A percentile compares a stretch with the other conserved stretches of the same genome.
Conservation (phyloP, 2,888 invertebrate species). For the Macrosoma leucophasiata region DNA sequence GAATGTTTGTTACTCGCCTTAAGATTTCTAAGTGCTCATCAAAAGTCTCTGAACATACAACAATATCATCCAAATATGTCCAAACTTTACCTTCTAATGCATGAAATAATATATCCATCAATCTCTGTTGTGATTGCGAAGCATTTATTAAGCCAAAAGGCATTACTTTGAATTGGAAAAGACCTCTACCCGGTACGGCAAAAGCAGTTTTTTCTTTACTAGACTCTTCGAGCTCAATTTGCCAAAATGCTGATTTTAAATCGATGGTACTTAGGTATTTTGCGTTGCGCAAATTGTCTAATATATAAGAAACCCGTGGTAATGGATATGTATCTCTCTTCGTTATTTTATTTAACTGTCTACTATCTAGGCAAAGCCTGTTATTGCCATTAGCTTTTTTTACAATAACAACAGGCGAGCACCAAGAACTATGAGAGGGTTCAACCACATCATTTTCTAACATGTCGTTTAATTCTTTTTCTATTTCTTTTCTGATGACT, state of each 20-base stretch:
- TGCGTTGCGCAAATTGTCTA: constrained; percentile 15
- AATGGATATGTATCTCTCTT: constrained; percentile 18
- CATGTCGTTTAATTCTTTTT: constrained; percentile 13
- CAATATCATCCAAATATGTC: constrained; percentile 19
- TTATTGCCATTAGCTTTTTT: constrained; percentile 11
- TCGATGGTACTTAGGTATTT: constrained; percentile 21
- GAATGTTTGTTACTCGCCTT: constrained; percentile 4
- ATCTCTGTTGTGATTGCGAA: constrained; percentile 11
- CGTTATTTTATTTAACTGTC: constrained; percentile 19
- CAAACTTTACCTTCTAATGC: constrained; percentile 16
- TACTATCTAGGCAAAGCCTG: constrained; percentile 19
- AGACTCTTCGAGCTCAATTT: constrained; percentile 24
- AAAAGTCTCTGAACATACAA: constrained; percentile 12
- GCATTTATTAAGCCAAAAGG: constrained; percentile 17
- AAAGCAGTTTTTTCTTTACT: constrained; percentile 19
- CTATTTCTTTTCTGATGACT: constrained; percentile 11
- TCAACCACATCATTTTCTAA: constrained; percentile 12
- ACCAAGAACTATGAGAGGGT: constrained; percentile 11
- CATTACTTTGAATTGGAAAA: constrained; percentile 18
- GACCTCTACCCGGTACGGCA: constrained; percentile 17
- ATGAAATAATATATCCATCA: constrained; percentile 14
- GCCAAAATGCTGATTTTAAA: constrained; percentile 33
- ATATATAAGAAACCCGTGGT: constrained; percentile 12
- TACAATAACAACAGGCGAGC: constrained; percentile 9
- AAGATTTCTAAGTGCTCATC: constrained; percentile 14